Evolutionary conservation across 2,797 vertebrate genomes (phyloP), one percentile per base, ranked within the genome.

Genomic region (Mus minutoides): DNA sequence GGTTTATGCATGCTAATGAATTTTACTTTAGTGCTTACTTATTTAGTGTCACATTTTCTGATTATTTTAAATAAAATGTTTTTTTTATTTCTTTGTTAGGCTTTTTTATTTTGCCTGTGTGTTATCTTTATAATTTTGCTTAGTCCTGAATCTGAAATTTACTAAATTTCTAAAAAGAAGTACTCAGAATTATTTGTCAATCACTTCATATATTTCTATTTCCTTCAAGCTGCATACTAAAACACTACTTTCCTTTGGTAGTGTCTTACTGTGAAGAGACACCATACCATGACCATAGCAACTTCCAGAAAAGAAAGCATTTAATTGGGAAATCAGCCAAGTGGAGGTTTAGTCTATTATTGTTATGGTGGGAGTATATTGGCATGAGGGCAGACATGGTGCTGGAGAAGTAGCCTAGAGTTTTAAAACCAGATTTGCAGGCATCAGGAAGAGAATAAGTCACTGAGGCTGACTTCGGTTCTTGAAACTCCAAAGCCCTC

Each of bases 41-140:
- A 14, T 86, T 94, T 46, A 91, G 10, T 14, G 52, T 4, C n/a
- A 91, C 7, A 8, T 40, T 78, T 90, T 90, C 69, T 71, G n/a
- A 71, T n/a, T 60, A 40, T 17, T 52, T 79, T 40, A 46, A 67
- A 24, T n/a, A 67, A 49, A 60, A 82, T 77, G 21, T 56, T 69
- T 60, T 79, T 31, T 79, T 31, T 71, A 52, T 91, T 94, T 94
- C 76, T 69, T 90, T 71, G 17, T 79, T 86, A 46, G 58, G 69
- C 22, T 85, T 90, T 83, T 83, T 71, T 16, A 54, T 43, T 91
- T 82, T 86, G 26, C 34, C 73, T 17, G 37, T 75, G 46, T 62
- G 62, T 86, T 86, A 29, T 52, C 21, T 71, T 79, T 46, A 6
- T 79, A 91, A 79, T 73, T 91, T 62, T 78, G 8, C 84, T 79